Evolutionary conservation across 2,888 invertebrate genomes (phyloP).

Genomic region (Oasisia sp.): DNA sequence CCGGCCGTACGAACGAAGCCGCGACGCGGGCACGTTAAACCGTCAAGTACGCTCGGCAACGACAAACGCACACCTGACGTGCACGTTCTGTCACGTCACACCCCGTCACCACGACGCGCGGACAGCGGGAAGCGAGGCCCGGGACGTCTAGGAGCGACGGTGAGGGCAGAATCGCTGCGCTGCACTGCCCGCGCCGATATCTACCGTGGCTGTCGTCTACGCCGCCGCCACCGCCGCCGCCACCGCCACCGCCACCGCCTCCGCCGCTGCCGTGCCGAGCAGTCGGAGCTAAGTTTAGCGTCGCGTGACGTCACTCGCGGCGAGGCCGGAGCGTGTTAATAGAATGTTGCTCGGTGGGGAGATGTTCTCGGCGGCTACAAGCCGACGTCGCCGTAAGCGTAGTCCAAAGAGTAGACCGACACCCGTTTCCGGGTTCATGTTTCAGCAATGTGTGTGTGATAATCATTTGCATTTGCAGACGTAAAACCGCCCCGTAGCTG

Average conservation of each 20-base stretch:
- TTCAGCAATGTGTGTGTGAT: not conserved
- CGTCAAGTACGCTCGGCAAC: not conserved
- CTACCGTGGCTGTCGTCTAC: no score
- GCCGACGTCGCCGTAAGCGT: not conserved
- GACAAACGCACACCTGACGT: not conserved
- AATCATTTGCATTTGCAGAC: not conserved
- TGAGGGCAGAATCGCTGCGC: not conserved
- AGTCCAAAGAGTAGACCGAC: not conserved
- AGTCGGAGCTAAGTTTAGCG: not conserved
- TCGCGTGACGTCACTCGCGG: not conserved
- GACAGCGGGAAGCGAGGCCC: not conserved
- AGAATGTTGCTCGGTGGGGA: not conserved
- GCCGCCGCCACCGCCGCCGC: no score
- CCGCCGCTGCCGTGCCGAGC: not conserved
- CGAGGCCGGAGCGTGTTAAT: not conserved
- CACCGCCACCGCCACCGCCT: no score
- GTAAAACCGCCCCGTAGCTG: not conserved
- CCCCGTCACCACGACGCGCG: not conserved
- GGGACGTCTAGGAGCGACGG: not conserved
- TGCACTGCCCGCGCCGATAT: not conserved
- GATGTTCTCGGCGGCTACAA: not conserved
- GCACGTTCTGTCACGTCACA: not conserved
- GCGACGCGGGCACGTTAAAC: not conserved
- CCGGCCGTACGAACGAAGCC: not conserved
- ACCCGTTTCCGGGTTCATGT: not conserved